phyloP scores from a whole-genome alignment of 1,140 invertebrate species.

The Drosophila pectinifera region DNA sequence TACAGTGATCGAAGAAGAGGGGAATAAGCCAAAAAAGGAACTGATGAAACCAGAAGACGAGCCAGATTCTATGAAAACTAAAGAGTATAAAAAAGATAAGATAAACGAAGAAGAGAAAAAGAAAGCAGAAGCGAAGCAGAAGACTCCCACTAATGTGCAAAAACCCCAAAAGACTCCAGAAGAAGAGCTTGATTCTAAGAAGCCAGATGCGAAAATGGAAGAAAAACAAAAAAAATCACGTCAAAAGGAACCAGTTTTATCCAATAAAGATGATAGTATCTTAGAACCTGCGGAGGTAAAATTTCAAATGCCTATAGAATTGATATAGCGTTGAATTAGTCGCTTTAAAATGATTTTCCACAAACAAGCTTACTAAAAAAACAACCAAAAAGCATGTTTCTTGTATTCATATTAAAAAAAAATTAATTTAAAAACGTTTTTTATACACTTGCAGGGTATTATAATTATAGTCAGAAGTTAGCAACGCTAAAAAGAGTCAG shows the following conservation, averaged over 20 bases:
- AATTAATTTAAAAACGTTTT: neutral
- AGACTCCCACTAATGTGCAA: neutral
- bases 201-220: neutral
- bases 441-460: too few species aligned
- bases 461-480: too few species aligned
- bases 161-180: neutral
- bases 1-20: neutral
- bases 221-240: neutral
- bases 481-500: too few species aligned
- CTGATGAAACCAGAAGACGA: neutral
- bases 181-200: neutral
- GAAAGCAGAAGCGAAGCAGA: neutral
- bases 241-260: neutral
- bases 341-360: neutral
- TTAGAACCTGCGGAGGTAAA: neutral
- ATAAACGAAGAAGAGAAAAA: neutral
- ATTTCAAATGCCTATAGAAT: neutral
- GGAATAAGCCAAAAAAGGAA: too few species aligned
- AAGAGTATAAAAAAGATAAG: neutral
- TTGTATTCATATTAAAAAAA: neutral
- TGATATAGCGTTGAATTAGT: neutral
- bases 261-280: neutral
- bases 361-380: conserved; percentile 3
- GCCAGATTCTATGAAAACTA: neutral
- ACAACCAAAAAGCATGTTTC: neutral